Evolutionary conservation across 2,113 vertebrate species (phyloP), one percentile per base, ranked within the genome.

Genomic region (Sapajus apella): DNA sequence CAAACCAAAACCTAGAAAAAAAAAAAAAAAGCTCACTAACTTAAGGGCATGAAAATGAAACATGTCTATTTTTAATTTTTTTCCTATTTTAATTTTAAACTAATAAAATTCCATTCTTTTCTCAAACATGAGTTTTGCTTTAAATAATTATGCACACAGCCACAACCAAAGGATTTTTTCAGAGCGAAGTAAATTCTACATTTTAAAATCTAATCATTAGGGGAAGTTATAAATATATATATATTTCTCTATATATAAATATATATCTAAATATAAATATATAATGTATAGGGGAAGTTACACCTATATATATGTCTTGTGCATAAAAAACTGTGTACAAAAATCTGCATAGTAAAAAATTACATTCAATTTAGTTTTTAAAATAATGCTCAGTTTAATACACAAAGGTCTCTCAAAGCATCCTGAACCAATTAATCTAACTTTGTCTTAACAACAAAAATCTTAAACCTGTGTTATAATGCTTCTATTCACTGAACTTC

Each of bases 361-460:
- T 47, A 88, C 3, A 13, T 40, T 43, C 35, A 72, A 73, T 70
- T 83, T 45, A 35, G 21, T 85, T 81, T 83, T 97, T 70, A 50
- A 81, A 90, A 58, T 83, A 76, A 70, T 56, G 25, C 14, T 93
- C 37, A 45, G 27, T 82, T 94, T 94, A 92, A 84, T 94, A 92
- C 10, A 81, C n/a, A 45, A 17, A 79, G 55, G 9, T 16, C 92
- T 93, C n/a, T 25, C 20, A 94, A 96, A 91, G 45, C 47, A 83
- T 55, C 21, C 83, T 96, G 32, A 93, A 83, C n/a, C 20, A 87
- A 91, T 94, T 91, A n/a, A 93, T 66, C 32, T 97, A 96, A 90
- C 27, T 84, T 87, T 70, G 82, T 66, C 58, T 70, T 70, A 45
- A 14, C 5, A 55, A 25, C 21, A 75, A 72, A 85, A 6, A 50